Conservation (phyloP, 2,888 invertebrate genomes). For the Schrankia costaestrigalis region DNA sequence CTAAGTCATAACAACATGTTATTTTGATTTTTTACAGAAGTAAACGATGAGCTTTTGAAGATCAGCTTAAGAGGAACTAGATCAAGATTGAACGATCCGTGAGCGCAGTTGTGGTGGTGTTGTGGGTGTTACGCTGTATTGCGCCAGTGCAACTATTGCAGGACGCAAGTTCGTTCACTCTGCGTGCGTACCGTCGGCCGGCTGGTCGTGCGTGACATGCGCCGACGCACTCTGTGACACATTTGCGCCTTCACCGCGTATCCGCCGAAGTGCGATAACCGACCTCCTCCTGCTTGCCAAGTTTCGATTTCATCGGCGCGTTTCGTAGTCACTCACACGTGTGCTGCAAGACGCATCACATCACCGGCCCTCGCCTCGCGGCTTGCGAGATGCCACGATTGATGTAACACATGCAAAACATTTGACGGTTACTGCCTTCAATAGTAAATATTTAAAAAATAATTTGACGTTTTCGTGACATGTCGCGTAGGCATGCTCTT, state of each 20-base stretch:
- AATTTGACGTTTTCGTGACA: conserved; percentile 51
- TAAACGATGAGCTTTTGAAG: too few relatives aligned
- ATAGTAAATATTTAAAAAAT: conserved; percentile 40
- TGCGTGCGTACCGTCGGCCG: conserved; percentile 33
- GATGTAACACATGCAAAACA: conserved; percentile 41
- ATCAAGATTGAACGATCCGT: too few relatives aligned
- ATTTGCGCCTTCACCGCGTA: conserved; percentile 46
- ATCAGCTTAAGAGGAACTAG: too few relatives aligned
- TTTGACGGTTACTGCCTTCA: conserved; percentile 25
- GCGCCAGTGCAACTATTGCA: too few relatives aligned
- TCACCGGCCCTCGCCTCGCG: conserved; percentile 43
- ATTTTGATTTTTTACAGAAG: too few relatives aligned
- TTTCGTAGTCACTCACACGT: conserved; percentile 67
- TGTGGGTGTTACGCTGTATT: too few relatives aligned
- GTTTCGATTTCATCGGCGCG: conserved; percentile 64
- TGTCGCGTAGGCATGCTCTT: conserved; percentile 46
- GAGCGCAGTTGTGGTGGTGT: too few relatives aligned
- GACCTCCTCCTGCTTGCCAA: conserved; percentile 60
- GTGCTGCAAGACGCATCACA: conserved; percentile 43
- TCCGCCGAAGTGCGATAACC: conserved; percentile 59
- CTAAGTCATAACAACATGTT: too few relatives aligned
- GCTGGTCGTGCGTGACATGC: conserved; percentile 48
- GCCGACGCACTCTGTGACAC: conserved; percentile 53
- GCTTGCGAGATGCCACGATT: conserved; percentile 50
- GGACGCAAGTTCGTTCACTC: conserved; percentile 30